Evolutionary conservation across 2,797 vertebrate genomes (phyloP), one percentile per base, ranked within the genome.

Genomic region (Periparus ater): DNA sequence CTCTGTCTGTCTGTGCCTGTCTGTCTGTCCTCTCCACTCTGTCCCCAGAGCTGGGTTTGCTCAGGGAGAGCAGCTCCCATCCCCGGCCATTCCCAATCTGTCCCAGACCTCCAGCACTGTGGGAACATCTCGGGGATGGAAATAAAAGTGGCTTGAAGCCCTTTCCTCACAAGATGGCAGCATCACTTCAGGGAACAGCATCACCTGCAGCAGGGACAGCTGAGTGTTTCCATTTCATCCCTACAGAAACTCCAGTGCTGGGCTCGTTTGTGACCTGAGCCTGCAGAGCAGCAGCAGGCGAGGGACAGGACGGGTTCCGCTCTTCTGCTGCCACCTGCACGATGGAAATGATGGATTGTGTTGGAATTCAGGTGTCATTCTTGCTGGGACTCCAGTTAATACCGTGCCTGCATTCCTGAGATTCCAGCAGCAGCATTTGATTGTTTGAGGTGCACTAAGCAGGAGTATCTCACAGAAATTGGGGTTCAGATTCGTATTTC

Each of bases 131-230:
- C 11, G 26, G 55, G 36, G 73, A n/a, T 21, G 4, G 22, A 48
- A 78, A 5, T 7, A 32, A 45, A 65, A 45, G 21, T 72, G 55
- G n/a, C 9, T 54, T 75, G 44, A 51, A 80, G 36, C 50, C 29
- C 89, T 78, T 84, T 16, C 23, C 25, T 90, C 97, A 16, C 91
- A 80, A 95, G 97, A 70, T 97, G 97, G 97, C 97, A 97, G 85
- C 91, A 91, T 93, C 88, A 83, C 58, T 95, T 88, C 92, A 89
- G 88, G 63, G 34, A 93, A 91, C 58, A 38, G 62, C 76, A 67
- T 29, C 32, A 11, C 26, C 38, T 60, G 51, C 27, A 5, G 9
- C 7, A 5, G 45, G 48, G 25, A 42, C 42, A 42, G 19, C 48
- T 20, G 65, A 55, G 1, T 50, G 23, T 53, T 89, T 57, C 27